phyloP scores from a whole-genome alignment of 1,140 invertebrate species.

The Drosophila nasuta region DNA sequence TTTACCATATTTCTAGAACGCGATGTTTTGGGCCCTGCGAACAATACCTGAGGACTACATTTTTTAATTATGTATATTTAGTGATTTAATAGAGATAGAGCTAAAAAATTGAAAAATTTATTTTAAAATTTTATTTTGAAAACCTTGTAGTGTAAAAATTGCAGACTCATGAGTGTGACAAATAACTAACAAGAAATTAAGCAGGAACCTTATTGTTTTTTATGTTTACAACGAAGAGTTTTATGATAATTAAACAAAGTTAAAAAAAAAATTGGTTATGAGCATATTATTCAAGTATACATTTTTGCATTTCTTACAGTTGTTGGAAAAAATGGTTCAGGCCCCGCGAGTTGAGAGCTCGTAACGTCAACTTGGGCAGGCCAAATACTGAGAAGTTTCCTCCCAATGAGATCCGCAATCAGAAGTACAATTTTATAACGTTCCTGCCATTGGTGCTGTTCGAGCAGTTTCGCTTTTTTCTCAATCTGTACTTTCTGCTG shows the following conservation, averaged over 20 bases:
- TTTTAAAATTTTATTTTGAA: too few relatives aligned
- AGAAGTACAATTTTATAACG: slow-evolving; percentile 98
- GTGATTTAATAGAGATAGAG: too few relatives aligned
- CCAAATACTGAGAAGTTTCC: slow-evolving; percentile 92
- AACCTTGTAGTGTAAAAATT: too few relatives aligned
- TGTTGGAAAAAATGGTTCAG: slow-evolving; percentile 90
- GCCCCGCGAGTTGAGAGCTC: slow-evolving; percentile 88
- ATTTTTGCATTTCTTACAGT: slow-evolving; percentile 84
- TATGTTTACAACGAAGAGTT: too few relatives aligned
- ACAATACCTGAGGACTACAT: too few relatives aligned
- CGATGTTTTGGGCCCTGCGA: too few relatives aligned
- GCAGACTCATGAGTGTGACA: too few relatives aligned
- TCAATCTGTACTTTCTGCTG: slow-evolving; percentile 99
- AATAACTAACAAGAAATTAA: too few relatives aligned
- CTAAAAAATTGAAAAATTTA: too few relatives aligned
- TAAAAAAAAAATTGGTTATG: neutral
- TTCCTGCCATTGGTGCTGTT: slow-evolving; percentile 99
- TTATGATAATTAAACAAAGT: neutral
- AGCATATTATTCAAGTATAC: slow-evolving; percentile 24
- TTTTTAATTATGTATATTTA: too few relatives aligned
- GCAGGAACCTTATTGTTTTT: too few relatives aligned
- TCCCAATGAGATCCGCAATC: slow-evolving; percentile 98
- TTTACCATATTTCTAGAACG: too few relatives aligned
- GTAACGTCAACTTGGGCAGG: slow-evolving; percentile 89
- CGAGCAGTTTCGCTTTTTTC: slow-evolving; percentile 99